These are phyloP conservation scores for Muricea muricata DNA, from an alignment of 92 coral and sea anemone genomes.

Conservation along the genomic window DNA sequence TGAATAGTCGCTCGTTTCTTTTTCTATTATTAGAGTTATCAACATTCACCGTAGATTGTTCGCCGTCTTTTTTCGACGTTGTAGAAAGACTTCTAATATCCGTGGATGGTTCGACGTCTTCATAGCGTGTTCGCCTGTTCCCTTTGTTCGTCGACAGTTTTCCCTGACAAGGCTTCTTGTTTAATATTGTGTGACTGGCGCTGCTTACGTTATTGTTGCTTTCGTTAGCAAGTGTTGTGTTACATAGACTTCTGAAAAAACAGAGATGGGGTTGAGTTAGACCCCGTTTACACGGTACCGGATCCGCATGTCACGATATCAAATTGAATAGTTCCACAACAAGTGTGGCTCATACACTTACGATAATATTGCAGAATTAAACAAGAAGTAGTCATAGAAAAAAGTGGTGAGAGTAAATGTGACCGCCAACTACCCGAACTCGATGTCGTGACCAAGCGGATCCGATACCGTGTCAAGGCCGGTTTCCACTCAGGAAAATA, in stretches of 20 bases:
- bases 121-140: conserved; percentile 75
- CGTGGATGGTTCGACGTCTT: conserved; percentile 63
- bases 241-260: not conserved
- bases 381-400: too few species aligned
- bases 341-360: too few species aligned
- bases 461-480: too few species aligned
- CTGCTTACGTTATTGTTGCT: not conserved
- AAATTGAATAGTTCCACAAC: not conserved
- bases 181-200: too few species aligned
- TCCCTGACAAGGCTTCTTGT: not conserved
- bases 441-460: too few species aligned
- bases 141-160: conserved; percentile 77
- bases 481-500: too few species aligned
- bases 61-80: not conserved
- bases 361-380: too few species aligned
- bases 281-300: too few species aligned
- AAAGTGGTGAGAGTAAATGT: too few species aligned
- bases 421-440: too few species aligned
- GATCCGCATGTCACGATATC: too few species aligned
- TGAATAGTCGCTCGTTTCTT: not conserved
- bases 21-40: not conserved
- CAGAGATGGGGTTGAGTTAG: not conserved
- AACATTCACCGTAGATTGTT: not conserved
- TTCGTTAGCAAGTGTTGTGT: conserved; percentile 10
- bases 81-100: not conserved